A percentile compares a stretch with the other conserved stretches of the same genome.
Conservation (phyloP, 2,888 invertebrate genomes). For the Dioctria linearis region DNA sequence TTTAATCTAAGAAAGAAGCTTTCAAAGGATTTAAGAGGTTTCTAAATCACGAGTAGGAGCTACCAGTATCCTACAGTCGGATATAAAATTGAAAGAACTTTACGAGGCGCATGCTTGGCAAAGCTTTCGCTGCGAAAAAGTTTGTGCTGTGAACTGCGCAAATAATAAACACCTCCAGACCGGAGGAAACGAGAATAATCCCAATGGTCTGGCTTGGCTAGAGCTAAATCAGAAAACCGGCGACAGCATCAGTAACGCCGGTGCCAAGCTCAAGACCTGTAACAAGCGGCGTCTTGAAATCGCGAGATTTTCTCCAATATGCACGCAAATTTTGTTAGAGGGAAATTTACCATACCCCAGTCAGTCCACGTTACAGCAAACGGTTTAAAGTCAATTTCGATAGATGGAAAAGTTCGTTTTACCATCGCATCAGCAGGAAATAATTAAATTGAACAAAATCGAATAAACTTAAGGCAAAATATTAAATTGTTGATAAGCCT, state of each 20-base stretch:
- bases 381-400: too few species aligned
- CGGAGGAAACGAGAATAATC: neutral
- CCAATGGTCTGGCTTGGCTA: neutral
- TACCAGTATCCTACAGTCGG: neutral
- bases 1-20: neutral
- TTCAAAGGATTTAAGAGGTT: neutral
- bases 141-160: slow-evolving; percentile 13
- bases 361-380: too few species aligned
- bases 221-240: neutral
- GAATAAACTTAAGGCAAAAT: too few species aligned
- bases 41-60: neutral
- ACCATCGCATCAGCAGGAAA: too few species aligned
- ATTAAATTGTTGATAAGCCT: too few species aligned
- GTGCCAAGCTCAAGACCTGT: neutral
- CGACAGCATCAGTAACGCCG: slow-evolving; percentile 1
- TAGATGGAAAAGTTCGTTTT: too few species aligned
- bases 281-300: too few species aligned
- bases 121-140: slow-evolving; percentile 10
- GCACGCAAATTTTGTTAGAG: too few species aligned
- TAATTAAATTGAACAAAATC: too few species aligned
- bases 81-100: neutral
- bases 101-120: slow-evolving; percentile 24
- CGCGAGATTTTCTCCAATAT: too few species aligned
- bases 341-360: too few species aligned
- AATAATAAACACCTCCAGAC: slow-evolving; percentile 9